These are phyloP conservation scores for Gnathonemus echidnorhynchus DNA, from an alignment of 2,113 vertebrate species.

Conservation along the genomic window DNA sequence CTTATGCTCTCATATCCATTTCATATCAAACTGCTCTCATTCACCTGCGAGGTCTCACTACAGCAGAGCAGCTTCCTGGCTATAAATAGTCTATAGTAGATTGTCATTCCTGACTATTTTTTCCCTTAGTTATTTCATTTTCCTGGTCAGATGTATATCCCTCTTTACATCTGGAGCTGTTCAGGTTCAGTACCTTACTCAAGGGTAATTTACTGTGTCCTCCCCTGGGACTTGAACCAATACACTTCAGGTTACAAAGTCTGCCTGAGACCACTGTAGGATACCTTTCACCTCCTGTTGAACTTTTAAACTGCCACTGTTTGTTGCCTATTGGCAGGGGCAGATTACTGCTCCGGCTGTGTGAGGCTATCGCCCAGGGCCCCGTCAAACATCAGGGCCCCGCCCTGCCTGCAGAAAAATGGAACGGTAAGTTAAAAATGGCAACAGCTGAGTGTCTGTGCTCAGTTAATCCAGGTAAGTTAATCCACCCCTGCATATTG, in stretches of 20 bases:
- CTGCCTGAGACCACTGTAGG: neutral
- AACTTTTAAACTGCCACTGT: neutral
- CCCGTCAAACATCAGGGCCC: neutral
- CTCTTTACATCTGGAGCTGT: neutral
- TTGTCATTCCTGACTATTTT: neutral
- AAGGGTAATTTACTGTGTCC: neutral
- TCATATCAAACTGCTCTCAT: neutral
- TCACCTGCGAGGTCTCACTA: neutral
- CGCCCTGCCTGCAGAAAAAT: neutral
- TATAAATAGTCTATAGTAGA: neutral
- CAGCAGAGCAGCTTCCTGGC: neutral
- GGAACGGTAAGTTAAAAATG: neutral
- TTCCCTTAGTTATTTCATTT: neutral
- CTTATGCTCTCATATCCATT: neutral
- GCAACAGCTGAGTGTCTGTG: neutral
- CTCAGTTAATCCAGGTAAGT: neutral
- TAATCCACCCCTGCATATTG: neutral
- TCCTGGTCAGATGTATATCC: neutral
- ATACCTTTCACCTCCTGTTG: neutral
- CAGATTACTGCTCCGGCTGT: neutral
- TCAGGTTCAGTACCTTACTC: neutral
- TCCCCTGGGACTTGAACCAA: constrained; percentile 1
- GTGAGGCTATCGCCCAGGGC: neutral
- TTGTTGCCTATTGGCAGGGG: neutral
- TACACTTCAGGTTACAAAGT: neutral